Evolutionary conservation across 2,888 invertebrate genomes (phyloP), one percentile per base, ranked within the genome.

Genomic region (Melikaiella ostensackeni): DNA sequence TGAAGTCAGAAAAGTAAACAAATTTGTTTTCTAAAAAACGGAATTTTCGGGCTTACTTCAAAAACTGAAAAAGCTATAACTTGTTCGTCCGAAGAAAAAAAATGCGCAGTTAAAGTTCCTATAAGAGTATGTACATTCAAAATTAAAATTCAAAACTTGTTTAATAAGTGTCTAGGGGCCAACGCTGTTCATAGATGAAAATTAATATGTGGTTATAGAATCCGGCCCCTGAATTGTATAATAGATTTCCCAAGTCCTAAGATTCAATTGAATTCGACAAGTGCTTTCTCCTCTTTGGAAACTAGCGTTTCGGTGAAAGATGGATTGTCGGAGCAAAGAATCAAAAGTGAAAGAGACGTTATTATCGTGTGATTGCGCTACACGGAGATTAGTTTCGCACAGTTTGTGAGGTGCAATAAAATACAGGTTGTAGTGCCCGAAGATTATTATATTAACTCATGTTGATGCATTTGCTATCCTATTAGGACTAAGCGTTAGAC

Each of bases 361-460:
- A 82, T 84, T 87, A 88, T 84, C 85, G 81, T 82, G 78, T 82
- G 85, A 88, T 88, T 85, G 86, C 86, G 75, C 80, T 80, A 83
- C 30, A 70, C 77, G 86, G 79, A 83, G 85, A 87, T 88, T 87
- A 88, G 82, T 84, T 83, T 82, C 77, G 80, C 79, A 70, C 78
- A 77, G 81, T 81, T 84, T 78, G 82, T 77, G 78, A 81, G 74
- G 30, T 62, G 81, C 81, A 79, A 80, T 82, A 81, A 81, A 82
- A 84, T 75, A 74, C 77, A 80, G 70, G 64, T 59, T 75, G 79
- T 75, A 63, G 57, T 76, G 77, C 64, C 70, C 77, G 79, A 80
- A 82, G 82, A 86, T 87, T 86, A 86, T 87, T 85, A 84, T 85
- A 85, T 87, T 86, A 85, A 84, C 80, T 81, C 79, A 78, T 66